Percentiles rank a stretch among this genome's conserved stretches.
These are phyloP conservation scores for Arion vulgaris DNA, from an alignment of 1,140 invertebrate genomes.

Conservation along the genomic window DNA sequence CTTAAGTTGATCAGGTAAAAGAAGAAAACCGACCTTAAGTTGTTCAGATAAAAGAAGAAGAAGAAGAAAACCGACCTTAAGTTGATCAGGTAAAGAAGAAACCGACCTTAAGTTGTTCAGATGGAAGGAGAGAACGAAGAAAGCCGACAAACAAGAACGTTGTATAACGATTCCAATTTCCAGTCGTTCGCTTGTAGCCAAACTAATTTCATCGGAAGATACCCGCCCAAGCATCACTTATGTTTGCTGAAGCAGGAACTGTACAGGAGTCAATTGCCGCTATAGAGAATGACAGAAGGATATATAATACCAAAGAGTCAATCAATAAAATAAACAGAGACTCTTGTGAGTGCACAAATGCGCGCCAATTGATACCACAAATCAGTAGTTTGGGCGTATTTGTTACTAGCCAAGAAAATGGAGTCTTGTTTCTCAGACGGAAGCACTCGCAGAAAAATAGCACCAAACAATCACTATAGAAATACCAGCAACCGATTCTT, in stretches of 20 bases:
- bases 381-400: background rate
- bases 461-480: too few species aligned
- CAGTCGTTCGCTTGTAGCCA: slow-evolving; percentile 11
- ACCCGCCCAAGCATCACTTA: slow-evolving; percentile 8
- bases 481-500: too few species aligned
- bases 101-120: background rate
- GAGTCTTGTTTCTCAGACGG: too few species aligned
- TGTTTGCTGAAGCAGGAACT: slow-evolving; percentile 1
- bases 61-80: background rate
- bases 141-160: background rate
- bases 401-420: too few species aligned
- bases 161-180: background rate
- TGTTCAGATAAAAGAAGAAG: background rate
- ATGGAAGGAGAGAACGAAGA: background rate
- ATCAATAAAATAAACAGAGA: slow-evolving; percentile 10
- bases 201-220: background rate
- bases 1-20: background rate
- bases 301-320: background rate
- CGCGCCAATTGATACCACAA: background rate
- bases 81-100: background rate
- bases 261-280: slow-evolving; percentile 6
- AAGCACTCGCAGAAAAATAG: too few species aligned
- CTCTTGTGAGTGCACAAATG: background rate
- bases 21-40: background rate
- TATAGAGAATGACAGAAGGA: slow-evolving; percentile 10